Evolutionary conservation across 2,797 vertebrate genomes (phyloP), one percentile per base, ranked within the genome.

Genomic region (Anabacerthia variegaticeps): DNA sequence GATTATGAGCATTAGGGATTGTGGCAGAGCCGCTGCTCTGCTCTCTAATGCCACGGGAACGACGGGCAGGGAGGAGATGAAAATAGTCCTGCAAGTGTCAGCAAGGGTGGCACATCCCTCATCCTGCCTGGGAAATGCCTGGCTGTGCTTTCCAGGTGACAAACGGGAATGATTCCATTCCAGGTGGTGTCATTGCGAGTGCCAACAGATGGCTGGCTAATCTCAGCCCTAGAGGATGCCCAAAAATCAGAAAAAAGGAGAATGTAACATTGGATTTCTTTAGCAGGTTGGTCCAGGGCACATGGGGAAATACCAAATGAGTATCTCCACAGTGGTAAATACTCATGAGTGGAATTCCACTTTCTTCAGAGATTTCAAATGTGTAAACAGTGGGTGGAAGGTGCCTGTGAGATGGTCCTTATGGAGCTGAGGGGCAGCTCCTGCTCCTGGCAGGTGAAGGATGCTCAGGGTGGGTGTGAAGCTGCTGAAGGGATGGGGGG

Each of bases 401-500:
- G 88, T 14, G 65, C 49, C 63, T 2, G 1, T 73, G 93, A 92
- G 85, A 76, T 1, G 0, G 6, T 73, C 85, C 91, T 80, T 79
- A 10, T 61, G 92, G 91, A 73, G 73, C 77, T 34, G 68, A 6
- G 14, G 65, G 59, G 39, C 26, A 24, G n/a, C 49, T 63, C 52
- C 56, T 1, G 9, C 43, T 23, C 72, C 51, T 10, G 4, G 69
- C 28, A 66, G 56, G 36, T 34, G 56, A 18, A 8, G 88, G 89
- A 17, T 73, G 92, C 80, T 76, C 59, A 2, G 80, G 49, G 54
- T 0, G 3, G 55, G 6, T 10, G 36, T 30, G 73, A 49, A 63
- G 61, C 61, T 3, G 5, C 37, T 3, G 2, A 30, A 56, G 59
- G 49, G 34, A 7, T 15, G 1, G 4, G 4, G 7, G 0, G 7